phyloP scores from a whole-genome alignment of 2,797 vertebrate species.

The Sciaenops ocellatus region DNA sequence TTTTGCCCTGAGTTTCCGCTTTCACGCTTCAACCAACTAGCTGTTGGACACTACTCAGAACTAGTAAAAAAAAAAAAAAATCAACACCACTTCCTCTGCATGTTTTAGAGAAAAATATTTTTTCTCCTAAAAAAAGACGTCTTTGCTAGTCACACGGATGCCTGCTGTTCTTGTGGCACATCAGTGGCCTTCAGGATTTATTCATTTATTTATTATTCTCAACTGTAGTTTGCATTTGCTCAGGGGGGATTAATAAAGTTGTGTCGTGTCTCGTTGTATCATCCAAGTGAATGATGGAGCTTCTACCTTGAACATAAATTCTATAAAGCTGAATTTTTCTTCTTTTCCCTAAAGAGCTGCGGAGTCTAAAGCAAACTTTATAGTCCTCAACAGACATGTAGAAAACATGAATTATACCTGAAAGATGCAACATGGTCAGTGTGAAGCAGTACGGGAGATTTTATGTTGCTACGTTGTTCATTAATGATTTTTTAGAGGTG shows the following conservation, averaged over 20 bases:
- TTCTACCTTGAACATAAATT: constrained; percentile 39
- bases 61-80: neutral
- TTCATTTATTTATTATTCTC: constrained; percentile 26
- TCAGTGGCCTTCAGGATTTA: constrained; percentile 1
- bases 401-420: constrained; percentile 1
- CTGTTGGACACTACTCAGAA: neutral
- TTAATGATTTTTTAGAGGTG: constrained; percentile 7
- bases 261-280: constrained; percentile 29
- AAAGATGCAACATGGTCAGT: constrained; percentile 15
- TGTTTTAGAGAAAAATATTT: neutral
- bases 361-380: constrained; percentile 37
- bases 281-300: constrained; percentile 29
- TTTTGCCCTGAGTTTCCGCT: neutral
- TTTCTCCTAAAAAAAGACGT: neutral
- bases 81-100: neutral
- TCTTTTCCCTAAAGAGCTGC: constrained; percentile 42
- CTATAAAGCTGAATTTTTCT: constrained; percentile 20
- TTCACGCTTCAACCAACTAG: neutral
- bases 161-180: neutral
- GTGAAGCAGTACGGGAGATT: neutral
- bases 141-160: neutral
- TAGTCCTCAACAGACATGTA: constrained; percentile 42
- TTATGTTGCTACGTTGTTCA: constrained; percentile 6
- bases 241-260: constrained; percentile 48
- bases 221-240: constrained; percentile 20